Conservation (phyloP, 2,113 vertebrate species). For the Mellivora capensis region DNA sequence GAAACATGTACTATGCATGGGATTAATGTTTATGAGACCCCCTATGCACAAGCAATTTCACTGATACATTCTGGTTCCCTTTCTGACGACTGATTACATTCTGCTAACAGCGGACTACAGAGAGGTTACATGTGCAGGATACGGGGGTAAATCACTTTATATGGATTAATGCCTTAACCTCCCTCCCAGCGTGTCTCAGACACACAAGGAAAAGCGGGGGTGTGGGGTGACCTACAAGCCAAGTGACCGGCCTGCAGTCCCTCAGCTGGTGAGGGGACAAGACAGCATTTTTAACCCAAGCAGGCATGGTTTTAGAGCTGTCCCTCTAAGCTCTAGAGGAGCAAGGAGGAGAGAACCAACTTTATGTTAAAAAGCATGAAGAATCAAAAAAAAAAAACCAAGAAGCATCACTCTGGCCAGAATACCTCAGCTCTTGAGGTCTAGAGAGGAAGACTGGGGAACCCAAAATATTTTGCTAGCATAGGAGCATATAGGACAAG, state of each 20-base stretch:
- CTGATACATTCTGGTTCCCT: too few relatives aligned
- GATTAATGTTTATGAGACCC: not conserved
- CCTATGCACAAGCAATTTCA: accelerated
- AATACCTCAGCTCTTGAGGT: too few relatives aligned
- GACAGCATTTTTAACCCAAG: accelerated
- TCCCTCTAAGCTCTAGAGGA: not conserved
- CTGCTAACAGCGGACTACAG: accelerated
- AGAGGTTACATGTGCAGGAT: accelerated
- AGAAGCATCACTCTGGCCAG: not conserved
- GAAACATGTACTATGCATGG: accelerated
- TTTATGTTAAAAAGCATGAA: not conserved
- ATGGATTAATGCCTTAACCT: not conserved
- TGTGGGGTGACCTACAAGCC: accelerated
- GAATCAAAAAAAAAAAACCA: not conserved
- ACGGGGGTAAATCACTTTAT: accelerated
- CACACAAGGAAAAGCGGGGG: accelerated
- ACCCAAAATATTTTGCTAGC: not conserved
- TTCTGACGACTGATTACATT: not conserved
- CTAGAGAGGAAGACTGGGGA: accelerated
- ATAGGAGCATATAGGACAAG: accelerated
- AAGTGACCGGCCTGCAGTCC: accelerated
- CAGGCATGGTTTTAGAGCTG: accelerated
- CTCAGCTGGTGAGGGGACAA: too few relatives aligned
- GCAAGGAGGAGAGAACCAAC: accelerated
- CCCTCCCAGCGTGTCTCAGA: not conserved